Base-by-base conservation (phyloP, 2,888 invertebrate species). In the Dicyrtomina minuta region DNA sequence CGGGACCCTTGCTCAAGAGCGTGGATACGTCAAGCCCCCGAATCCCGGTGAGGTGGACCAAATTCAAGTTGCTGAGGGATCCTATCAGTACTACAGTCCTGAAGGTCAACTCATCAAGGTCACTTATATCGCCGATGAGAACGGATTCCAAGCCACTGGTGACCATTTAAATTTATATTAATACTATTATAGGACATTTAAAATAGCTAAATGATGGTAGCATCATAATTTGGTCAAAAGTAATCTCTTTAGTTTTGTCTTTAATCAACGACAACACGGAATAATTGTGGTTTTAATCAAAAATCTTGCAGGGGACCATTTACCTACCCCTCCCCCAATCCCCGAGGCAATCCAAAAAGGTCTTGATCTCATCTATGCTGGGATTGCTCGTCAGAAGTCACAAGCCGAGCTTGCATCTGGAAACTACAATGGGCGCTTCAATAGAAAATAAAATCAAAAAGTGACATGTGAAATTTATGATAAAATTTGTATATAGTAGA, bases 261-360 rank as follows among this genome's bases (percentile, higher is more conserved):
- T n/a, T n/a, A n/a, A n/a, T n/a, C n/a, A n/a, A n/a, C n/a, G n/a
- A n/a, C n/a, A n/a, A n/a, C n/a, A n/a, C n/a, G n/a, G n/a, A n/a
- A n/a, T n/a, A n/a, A n/a, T n/a, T n/a, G n/a, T n/a, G n/a, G n/a
- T n/a, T n/a, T n/a, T n/a, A n/a, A n/a, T n/a, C n/a, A n/a, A n/a
- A n/a, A n/a, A n/a, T n/a, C n/a, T n/a, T n/a, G n/a, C n/a, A n/a
- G n/a, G n/a, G n/a, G n/a, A n/a, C n/a, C 76, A 76, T 71, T 60
- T 78, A 3, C 77, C 77, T 56, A 78, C 77, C 26, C 74, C 76
- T 39, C 77, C 77, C 33, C 77, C 77, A 72, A 75, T 78, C 65
- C 77, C 77, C 53, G 74, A 72, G 70, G 77, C 70, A n/a, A 72
- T 72, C 49, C 70, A 72, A 62, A 70, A 70, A 22, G 53, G 64